Conservation (phyloP, 2,113 vertebrate genomes). For the Lanius ludovicianus region DNA sequence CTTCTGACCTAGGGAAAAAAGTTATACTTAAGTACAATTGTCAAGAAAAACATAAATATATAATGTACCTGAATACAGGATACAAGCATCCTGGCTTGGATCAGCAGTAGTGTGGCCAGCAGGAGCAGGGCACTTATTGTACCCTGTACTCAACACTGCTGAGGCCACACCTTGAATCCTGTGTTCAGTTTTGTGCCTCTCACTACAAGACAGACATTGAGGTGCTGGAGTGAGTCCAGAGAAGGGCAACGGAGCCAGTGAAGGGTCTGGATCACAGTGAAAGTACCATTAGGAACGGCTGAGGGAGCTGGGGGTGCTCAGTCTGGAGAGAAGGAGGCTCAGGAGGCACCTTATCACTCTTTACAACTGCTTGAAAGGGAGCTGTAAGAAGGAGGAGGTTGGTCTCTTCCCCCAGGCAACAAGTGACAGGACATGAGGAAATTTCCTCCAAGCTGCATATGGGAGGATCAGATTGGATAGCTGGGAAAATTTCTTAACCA, state of each 20-base stretch:
- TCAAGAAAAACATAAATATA: conserved; percentile 16
- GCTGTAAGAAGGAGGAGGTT: not conserved
- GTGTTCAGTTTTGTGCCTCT: not conserved
- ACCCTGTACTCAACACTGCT: not conserved
- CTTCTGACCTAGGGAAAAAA: conserved; percentile 80
- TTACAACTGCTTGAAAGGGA: not conserved
- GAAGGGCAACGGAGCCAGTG: not conserved
- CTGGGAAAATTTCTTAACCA: not conserved
- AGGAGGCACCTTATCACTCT: not conserved
- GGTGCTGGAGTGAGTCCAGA: not conserved
- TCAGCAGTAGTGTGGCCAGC: not conserved
- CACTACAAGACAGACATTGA: not conserved
- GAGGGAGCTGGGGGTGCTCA: not conserved
- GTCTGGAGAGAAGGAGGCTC: not conserved
- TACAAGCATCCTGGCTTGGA: not conserved
- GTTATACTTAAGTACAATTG: not conserved
- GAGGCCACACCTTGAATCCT: not conserved
- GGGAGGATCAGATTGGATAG: not conserved
- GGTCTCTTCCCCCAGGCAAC: not conserved
- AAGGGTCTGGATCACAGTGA: not conserved
- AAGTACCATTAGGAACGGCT: fast-evolving
- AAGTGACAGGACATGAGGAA: not conserved
- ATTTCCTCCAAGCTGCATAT: not conserved
- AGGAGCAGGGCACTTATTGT: not conserved
- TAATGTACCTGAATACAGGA: not conserved